These are phyloP conservation scores for Drosophila pseudotalamancana DNA, from an alignment of 2,888 invertebrate species.

Conservation along the genomic window DNA sequence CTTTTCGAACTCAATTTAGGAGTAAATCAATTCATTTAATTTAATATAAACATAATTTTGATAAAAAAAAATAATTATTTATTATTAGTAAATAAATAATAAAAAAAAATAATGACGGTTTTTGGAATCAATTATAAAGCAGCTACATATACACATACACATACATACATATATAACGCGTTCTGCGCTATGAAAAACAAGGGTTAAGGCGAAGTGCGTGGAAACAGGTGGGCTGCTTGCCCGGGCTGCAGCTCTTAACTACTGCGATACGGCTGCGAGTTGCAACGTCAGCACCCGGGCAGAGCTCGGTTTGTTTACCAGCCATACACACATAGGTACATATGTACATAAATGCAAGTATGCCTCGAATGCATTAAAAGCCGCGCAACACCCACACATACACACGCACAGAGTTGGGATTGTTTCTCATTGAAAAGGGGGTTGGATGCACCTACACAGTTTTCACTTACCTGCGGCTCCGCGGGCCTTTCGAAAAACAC, in stretches of 20 bases:
- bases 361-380: slow-evolving; percentile 3
- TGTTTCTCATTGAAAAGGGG: background rate
- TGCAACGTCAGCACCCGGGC: slow-evolving; percentile 6
- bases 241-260: slow-evolving; percentile 27
- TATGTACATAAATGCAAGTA: background rate
- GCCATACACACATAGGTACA: background rate
- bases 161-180: background rate
- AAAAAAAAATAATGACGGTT: too few relatives aligned
- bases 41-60: too few relatives aligned
- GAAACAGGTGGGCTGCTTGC: slow-evolving; percentile 29
- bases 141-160: background rate
- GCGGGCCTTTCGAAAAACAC: slow-evolving; percentile 35
- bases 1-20: too few relatives aligned
- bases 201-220: background rate
- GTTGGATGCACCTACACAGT: background rate
- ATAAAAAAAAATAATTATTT: too few relatives aligned
- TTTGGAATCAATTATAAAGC: too few relatives aligned
- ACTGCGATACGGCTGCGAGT: background rate
- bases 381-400: slow-evolving; percentile 22
- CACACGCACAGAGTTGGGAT: background rate
- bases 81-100: too few relatives aligned
- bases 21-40: too few relatives aligned
- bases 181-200: background rate
- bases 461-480: slow-evolving; percentile 53
- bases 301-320: slow-evolving; percentile 12